Evolutionary conservation across 2,888 invertebrate species (phyloP), one percentile per base, ranked within the genome.

Genomic region (Falcaria lacertinaria): DNA sequence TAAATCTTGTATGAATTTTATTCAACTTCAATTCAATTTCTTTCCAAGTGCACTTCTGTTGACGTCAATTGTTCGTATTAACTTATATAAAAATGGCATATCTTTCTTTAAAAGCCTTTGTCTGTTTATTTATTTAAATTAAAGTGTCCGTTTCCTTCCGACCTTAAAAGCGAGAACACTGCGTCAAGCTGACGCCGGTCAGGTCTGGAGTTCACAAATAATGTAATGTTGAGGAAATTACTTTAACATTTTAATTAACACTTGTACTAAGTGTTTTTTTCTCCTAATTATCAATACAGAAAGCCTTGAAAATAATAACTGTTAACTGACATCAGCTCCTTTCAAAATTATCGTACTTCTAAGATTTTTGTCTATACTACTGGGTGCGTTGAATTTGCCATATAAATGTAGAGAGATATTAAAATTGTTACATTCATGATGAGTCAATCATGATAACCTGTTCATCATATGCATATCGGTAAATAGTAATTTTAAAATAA

Each of bases 111-210:
- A 36, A 34, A 33, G 33, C 33, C 17, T 37, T 40, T 46, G 40
- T 34, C 39, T 33, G 36, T 42, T 25, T 41, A 32, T 39, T 40
- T 42, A 22, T 40, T 43, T 43, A 33, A 41, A 46, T 46, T 41
- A 34, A 46, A 42, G 41, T 41, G 35, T 46, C 55, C 53, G 57
- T 52, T 81, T 77, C 73, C 75, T 81, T 79, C 70, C 80, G 75
- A 74, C 73, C 66, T 76, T 70, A 69, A 65, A 50, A 50, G 61
- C 59, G 57, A 47, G 47, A 46, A 52, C 59, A 57, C 57, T 69
- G 46, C 73, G 67, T 72, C 69, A 69, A 52, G 36, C 50, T 46
- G 45, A 47, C 45, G 51, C 45, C 47, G 41, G 48, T 45, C 54
- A 60, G 59, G 19, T 35, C 51, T 50, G 51, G 39, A 44, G 47